A percentile compares a stretch with the other conserved stretches of the same genome.
Conservation (phyloP, 2,888 invertebrate species). For the Epinotia bilunana region DNA sequence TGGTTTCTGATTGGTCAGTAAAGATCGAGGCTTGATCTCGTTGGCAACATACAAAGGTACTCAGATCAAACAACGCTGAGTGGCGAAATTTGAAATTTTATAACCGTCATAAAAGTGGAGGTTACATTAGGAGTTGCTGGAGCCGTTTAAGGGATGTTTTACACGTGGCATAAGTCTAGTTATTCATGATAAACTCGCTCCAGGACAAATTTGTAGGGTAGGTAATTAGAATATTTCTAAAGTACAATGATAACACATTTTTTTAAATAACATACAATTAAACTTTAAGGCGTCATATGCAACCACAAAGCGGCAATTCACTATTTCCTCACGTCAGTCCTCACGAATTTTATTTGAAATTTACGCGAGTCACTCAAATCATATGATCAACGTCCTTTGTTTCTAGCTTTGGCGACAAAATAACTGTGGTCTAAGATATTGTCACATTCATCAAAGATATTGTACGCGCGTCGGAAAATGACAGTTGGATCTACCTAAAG, state of each 20-base stretch:
- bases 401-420: no score
- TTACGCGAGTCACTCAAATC: no score
- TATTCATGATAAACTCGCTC: neutral
- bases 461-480: no score
- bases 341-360: neutral
- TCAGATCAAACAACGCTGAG: constrained; percentile 59
- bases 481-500: no score
- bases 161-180: constrained; percentile 13
- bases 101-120: constrained; percentile 73
- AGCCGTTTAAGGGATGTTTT: constrained; percentile 51
- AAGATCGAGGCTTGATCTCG: constrained; percentile 25
- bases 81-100: constrained; percentile 78
- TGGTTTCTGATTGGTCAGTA: constrained; percentile 21
- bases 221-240: neutral
- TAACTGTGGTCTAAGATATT: no score
- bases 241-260: neutral
- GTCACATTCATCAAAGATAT: no score
- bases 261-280: no score
- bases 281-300: no score
- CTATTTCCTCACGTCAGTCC: neutral
- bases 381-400: no score
- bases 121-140: constrained; percentile 69
- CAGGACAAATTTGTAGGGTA: neutral
- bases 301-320: neutral
- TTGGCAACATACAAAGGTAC: constrained; percentile 53